These are phyloP conservation scores for Linepithema humile DNA, from an alignment of 1,140 invertebrate species.

Conservation along the genomic window DNA sequence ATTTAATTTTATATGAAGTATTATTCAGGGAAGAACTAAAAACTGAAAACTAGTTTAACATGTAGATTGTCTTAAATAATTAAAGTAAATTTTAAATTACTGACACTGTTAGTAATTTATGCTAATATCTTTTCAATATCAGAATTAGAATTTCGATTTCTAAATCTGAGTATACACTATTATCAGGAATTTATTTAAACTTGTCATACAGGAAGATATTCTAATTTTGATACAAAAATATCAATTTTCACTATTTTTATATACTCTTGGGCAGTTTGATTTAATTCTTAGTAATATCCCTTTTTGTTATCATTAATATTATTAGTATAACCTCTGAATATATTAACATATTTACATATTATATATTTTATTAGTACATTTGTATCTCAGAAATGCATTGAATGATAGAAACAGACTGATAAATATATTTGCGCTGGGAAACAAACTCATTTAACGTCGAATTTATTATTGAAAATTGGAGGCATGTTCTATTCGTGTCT, in stretches of 20 bases:
- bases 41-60: background rate
- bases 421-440: slow-evolving; percentile 1
- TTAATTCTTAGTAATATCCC: background rate
- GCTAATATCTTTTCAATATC: background rate
- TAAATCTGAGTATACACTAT: no score
- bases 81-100: background rate
- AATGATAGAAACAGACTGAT: background rate
- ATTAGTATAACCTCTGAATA: background rate
- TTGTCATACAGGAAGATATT: no score
- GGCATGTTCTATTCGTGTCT: slow-evolving; percentile 18
- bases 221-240: background rate
- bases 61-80: background rate
- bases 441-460: background rate
- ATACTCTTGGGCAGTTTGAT: background rate
- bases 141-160: background rate
- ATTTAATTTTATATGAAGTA: background rate
- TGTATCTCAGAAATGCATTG: background rate
- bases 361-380: background rate
- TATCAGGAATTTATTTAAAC: no score
- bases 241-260: background rate
- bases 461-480: slow-evolving; percentile 38
- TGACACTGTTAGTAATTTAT: background rate
- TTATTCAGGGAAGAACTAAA: background rate
- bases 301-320: background rate
- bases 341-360: background rate